Conservation (phyloP, 2,888 invertebrate species). For the Steinernema hermaphroditum region DNA sequence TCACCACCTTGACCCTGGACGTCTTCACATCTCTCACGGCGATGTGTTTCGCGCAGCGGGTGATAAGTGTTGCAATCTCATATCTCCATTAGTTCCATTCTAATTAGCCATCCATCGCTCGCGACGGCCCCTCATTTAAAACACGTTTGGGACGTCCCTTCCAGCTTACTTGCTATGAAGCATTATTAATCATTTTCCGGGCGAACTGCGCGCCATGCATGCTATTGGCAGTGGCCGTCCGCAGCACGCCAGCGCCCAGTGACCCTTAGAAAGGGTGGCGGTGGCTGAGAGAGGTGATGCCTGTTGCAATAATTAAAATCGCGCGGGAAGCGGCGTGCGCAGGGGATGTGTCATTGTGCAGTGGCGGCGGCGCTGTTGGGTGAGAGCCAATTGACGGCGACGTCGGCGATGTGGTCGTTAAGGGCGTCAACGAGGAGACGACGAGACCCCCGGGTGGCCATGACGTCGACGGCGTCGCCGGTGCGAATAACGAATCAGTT, state of each 20-base stretch:
- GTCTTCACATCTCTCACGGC: neutral
- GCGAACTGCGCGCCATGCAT: neutral
- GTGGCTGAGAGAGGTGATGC: neutral
- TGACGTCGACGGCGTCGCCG: neutral
- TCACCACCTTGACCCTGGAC: slow-evolving; percentile 1
- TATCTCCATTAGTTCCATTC: too few species aligned
- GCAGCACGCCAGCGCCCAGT: too few species aligned
- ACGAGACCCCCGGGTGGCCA: neutral
- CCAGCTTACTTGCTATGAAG: neutral
- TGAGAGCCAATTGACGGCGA: neutral
- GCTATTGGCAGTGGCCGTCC: neutral
- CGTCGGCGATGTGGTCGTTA: neutral
- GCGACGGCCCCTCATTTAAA: too few species aligned
- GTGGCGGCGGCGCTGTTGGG: neutral
- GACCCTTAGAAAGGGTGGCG: neutral
- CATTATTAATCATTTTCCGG: neutral
- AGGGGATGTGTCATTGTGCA: too few species aligned
- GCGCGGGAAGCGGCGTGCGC: slow-evolving; percentile 21
- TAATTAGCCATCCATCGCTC: too few species aligned
- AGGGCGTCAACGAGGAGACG: neutral
- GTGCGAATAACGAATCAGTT: slow-evolving; percentile 17
- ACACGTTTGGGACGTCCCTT: neutral
- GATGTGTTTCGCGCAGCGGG: neutral
- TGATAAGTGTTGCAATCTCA: neutral
- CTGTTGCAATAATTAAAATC: slow-evolving; percentile 24